A percentile compares a stretch with the other conserved stretches of the same genome.
Conservation (phyloP, 53 echinoderm and acorn worm species). For the Actinopyga echinites region DNA sequence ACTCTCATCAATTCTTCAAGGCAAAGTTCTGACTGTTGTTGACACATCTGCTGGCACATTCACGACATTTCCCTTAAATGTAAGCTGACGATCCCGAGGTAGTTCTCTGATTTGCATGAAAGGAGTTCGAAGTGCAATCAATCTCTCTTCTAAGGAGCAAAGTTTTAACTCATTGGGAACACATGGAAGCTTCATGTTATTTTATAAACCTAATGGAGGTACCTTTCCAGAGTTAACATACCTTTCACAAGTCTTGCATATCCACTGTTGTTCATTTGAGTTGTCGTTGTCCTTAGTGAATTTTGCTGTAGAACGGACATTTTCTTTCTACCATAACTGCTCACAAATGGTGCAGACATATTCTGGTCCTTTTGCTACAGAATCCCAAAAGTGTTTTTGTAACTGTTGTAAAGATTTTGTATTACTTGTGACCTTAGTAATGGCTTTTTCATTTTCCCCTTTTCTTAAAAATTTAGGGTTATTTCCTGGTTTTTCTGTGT, state of each 20-base stretch:
- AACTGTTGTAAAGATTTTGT: background rate
- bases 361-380: slow-evolving; percentile 26
- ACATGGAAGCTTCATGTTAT: slow-evolving; percentile 26
- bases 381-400: slow-evolving; percentile 7
- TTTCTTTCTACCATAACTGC: slow-evolving; percentile 49
- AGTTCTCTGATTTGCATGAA: slow-evolving; percentile 44
- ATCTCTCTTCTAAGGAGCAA: slow-evolving; percentile 15
- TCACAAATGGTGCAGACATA: slow-evolving; percentile 44
- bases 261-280: slow-evolving; percentile 12
- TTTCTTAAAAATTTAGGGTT: too few relatives aligned
- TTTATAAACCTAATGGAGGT: slow-evolving; percentile 18
- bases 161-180: slow-evolving; percentile 37
- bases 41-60: slow-evolving; percentile 33
- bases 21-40: slow-evolving; percentile 7
- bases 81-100: slow-evolving; percentile 9
- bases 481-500: too few relatives aligned
- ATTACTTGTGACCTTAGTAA: too few relatives aligned
- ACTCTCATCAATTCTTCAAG: background rate
- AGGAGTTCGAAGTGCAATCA: slow-evolving; percentile 22
- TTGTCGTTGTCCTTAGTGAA: background rate
- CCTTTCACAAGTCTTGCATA: slow-evolving; percentile 35
- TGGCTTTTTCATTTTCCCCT: too few relatives aligned
- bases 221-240: slow-evolving; percentile 32
- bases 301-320: background rate
- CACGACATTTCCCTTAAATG: slow-evolving; percentile 32